Percentiles rank a stretch among this genome's conserved stretches.
Evolutionary conservation across 1,140 invertebrate species (phyloP).

Genomic region (Neodiprion virginianus): DNA sequence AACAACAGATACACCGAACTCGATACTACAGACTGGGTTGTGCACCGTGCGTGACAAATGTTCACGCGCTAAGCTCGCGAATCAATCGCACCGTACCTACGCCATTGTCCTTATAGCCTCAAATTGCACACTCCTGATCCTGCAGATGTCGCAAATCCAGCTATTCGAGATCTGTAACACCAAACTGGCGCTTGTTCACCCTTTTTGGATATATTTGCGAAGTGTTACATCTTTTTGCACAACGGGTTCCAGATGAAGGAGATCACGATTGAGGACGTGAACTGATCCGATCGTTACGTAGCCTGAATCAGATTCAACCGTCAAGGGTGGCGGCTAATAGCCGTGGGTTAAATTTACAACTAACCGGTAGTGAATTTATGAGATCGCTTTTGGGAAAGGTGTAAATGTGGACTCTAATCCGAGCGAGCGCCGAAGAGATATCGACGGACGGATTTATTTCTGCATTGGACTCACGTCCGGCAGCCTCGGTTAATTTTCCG

Average conservation of each 20-base stretch:
- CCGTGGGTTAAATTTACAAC: slow-evolving; percentile 46
- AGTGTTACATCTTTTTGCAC: no score
- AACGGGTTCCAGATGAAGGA: no score
- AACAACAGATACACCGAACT: not conserved
- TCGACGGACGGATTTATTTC: slow-evolving; percentile 54
- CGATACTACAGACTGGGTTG: not conserved
- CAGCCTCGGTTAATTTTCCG: no score
- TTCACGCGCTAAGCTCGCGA: no score
- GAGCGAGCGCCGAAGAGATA: slow-evolving; percentile 42
- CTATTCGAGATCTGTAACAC: not conserved
- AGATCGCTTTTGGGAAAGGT: slow-evolving; percentile 40
- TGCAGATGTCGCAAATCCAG: not conserved
- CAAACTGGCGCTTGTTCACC: no score
- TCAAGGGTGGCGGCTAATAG: slow-evolving; percentile 35
- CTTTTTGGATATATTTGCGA: no score
- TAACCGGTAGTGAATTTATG: slow-evolving; percentile 41
- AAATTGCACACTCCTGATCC: not conserved
- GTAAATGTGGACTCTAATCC: slow-evolving; percentile 53
- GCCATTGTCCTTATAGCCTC: not conserved
- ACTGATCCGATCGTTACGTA: no score
- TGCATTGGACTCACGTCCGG: slow-evolving; percentile 6
- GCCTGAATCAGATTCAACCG: no score
- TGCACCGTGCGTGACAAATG: not conserved
- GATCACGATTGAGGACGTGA: no score
- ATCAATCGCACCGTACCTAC: no score